Conservation (phyloP, 2,888 invertebrate genomes). For the Idaea biselata region DNA sequence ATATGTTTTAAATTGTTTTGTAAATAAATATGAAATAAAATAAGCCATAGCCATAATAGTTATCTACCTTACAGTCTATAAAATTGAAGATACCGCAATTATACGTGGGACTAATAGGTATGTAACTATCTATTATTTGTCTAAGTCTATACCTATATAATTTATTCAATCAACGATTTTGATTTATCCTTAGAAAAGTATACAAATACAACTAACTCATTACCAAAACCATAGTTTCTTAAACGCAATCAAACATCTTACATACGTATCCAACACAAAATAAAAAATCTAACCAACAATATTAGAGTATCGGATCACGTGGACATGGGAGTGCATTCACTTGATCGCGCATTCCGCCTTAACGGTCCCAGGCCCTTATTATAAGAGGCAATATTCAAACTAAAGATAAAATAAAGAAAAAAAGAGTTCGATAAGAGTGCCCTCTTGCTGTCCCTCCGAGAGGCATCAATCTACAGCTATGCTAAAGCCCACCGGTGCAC, state of each 20-base stretch:
- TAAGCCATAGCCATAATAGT: too few species aligned
- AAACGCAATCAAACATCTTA: constrained; percentile 12
- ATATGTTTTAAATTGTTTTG: too few species aligned
- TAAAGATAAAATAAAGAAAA: constrained; percentile 64
- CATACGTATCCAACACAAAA: constrained; percentile 31
- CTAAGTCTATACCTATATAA: too few species aligned
- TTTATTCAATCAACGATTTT: not conserved
- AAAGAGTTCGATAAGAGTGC: constrained; percentile 54
- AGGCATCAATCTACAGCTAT: constrained; percentile 70
- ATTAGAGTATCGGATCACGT: constrained; percentile 44
- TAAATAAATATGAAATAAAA: too few species aligned
- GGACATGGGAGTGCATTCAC: constrained; percentile 61
- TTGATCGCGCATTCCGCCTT: constrained; percentile 52
- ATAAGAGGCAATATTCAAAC: constrained; percentile 70
- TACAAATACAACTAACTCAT: not conserved
- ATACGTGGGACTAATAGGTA: too few species aligned
- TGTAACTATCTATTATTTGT: too few species aligned
- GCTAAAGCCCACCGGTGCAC: constrained; percentile 75
- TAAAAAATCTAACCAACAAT: constrained; percentile 30
- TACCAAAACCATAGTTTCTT: constrained; percentile 2
- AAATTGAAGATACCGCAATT: too few species aligned
- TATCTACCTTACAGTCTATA: too few species aligned
- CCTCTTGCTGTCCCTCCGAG: constrained; percentile 41
- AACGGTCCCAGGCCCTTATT: constrained; percentile 67
- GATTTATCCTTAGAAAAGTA: constrained; percentile 6